A percentile compares a stretch with the other conserved stretches of the same genome.
phyloP scores from a whole-genome alignment of 30 jellyfish, hydroid and myxozoan species.

The Aurelia sp. region DNA sequence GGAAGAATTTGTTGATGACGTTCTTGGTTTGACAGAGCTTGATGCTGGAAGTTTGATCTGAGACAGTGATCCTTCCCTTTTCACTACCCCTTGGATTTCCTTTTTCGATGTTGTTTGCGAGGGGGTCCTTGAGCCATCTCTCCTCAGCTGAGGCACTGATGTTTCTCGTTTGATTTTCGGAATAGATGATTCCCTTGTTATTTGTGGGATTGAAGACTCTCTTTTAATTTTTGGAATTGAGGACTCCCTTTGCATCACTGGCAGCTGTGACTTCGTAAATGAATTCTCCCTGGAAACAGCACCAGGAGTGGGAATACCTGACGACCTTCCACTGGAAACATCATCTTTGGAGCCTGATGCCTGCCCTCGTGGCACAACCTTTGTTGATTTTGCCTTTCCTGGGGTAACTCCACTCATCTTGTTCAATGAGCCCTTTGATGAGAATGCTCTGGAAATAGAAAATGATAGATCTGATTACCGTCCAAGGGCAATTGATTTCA shows the following conservation, averaged over 20 bases:
- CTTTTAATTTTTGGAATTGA: slow-evolving; percentile 88
- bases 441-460: slow-evolving; percentile 61
- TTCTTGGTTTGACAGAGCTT: slow-evolving; percentile 77
- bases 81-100: slow-evolving; percentile 62
- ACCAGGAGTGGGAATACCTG: slow-evolving; percentile 78
- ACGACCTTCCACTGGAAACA: slow-evolving; percentile 36
- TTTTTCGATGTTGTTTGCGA: slow-evolving; percentile 43
- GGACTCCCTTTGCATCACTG: slow-evolving; percentile 84
- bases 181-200: slow-evolving; percentile 67
- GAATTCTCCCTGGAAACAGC: slow-evolving; percentile 87
- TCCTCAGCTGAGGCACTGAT: slow-evolving; percentile 51
- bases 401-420: slow-evolving; percentile 84
- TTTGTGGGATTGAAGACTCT: slow-evolving; percentile 71
- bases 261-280: slow-evolving; percentile 76
- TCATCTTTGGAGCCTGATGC: slow-evolving; percentile 35
- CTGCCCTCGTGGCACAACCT: slow-evolving; percentile 53
- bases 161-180: slow-evolving; percentile 58
- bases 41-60: slow-evolving; percentile 68
- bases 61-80: slow-evolving; percentile 77
- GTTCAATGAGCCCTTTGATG: slow-evolving; percentile 82
- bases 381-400: slow-evolving; percentile 40
- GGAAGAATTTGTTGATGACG: slow-evolving; percentile 39
- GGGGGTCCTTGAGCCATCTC: slow-evolving; percentile 37
- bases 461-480: no score
- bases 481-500: background rate